Conservation (phyloP, 2,797 vertebrate species). For the Nasua narica region DNA sequence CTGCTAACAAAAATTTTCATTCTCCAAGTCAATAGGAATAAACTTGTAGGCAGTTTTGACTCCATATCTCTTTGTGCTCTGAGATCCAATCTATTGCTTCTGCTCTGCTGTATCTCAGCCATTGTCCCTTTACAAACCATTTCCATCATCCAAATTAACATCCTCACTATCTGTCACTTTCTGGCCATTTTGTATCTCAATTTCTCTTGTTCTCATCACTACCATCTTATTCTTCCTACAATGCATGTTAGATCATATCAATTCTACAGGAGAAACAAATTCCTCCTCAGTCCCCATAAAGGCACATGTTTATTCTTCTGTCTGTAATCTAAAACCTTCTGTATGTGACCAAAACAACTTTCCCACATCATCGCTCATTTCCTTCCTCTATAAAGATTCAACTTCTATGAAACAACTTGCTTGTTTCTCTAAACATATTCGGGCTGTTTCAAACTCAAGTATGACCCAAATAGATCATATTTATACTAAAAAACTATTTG, state of each 20-base stretch:
- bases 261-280: background rate
- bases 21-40: background rate
- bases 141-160: background rate
- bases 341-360: background rate
- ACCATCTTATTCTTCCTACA: background rate
- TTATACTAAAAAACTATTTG: background rate
- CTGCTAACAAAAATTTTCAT: background rate
- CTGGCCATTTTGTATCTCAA: background rate
- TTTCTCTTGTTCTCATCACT: background rate
- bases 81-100: background rate
- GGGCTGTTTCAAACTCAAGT: background rate
- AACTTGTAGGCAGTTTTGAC: background rate
- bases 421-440: background rate
- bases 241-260: background rate
- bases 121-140: background rate
- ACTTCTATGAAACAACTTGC: background rate
- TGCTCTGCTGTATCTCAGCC: background rate
- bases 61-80: background rate
- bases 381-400: background rate
- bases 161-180: background rate
- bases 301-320: background rate
- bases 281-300: background rate
- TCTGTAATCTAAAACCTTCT: background rate
- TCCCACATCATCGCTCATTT: background rate
- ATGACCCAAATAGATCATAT: background rate